phyloP scores from a whole-genome alignment of 2,888 invertebrate species.

The Lasius fuliginosus region DNA sequence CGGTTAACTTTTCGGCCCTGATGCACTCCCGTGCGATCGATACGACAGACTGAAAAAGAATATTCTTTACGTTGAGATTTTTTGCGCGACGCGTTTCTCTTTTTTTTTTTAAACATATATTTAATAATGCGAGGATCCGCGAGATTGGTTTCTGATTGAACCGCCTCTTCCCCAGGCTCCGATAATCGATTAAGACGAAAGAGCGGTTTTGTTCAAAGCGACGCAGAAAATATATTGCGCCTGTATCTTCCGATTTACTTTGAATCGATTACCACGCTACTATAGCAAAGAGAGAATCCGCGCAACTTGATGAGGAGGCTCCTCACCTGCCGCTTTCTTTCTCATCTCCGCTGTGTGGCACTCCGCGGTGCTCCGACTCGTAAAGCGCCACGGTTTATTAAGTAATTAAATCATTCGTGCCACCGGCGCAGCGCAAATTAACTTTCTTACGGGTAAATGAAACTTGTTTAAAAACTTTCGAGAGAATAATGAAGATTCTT shows the following conservation, averaged over 20 bases:
- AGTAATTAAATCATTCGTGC: constrained; percentile 76
- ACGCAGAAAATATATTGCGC: background rate
- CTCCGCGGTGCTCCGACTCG: constrained; percentile 37
- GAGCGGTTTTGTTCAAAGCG: constrained; percentile 4
- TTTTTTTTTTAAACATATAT: background rate
- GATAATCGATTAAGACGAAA: background rate
- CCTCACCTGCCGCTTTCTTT: constrained; percentile 8
- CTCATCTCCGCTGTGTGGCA: constrained; percentile 29
- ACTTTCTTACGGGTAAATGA: constrained; percentile 70
- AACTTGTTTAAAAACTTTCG: constrained; percentile 71
- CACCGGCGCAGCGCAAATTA: constrained; percentile 69
- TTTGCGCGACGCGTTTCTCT: background rate
- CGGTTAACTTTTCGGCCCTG: constrained; percentile 59
- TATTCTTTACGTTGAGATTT: background rate
- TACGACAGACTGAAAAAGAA: constrained; percentile 26
- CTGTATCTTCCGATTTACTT: constrained; percentile 12
- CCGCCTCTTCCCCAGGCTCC: background rate
- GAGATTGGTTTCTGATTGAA: background rate
- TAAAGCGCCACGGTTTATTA: constrained; percentile 73
- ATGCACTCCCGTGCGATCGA: constrained; percentile 26
- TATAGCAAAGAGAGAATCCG: background rate
- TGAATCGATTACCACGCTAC: constrained; percentile 17
- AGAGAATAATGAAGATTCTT: constrained; percentile 68
- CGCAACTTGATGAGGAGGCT: constrained; percentile 4
- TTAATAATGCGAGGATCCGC: background rate